Evolutionary conservation across 2,888 invertebrate species (phyloP).

Genomic region (Metalampra italica): DNA sequence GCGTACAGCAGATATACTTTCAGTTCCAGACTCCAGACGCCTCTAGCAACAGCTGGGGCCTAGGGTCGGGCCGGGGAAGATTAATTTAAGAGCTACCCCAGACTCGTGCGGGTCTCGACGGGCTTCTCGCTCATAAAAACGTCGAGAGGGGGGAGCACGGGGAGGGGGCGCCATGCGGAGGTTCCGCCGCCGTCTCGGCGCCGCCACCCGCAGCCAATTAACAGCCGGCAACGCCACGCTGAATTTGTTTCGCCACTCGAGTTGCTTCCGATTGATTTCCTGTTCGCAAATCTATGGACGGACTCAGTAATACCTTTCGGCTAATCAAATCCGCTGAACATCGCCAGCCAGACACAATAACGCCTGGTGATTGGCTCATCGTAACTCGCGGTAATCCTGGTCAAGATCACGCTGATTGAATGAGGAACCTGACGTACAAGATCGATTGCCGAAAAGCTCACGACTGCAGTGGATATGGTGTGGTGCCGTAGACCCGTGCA

Average conservation of each 20-base stretch:
- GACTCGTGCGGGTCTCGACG: conserved; percentile 60
- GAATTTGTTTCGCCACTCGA: conserved; percentile 72
- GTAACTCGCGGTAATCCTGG: neutral
- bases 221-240: conserved; percentile 70
- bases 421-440: neutral
- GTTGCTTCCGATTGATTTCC: conserved; percentile 76
- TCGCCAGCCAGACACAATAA: neutral
- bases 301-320: conserved; percentile 26
- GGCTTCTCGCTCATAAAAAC: conserved; percentile 71
- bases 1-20: neutral
- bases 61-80: conserved; percentile 44
- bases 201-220: conserved; percentile 78
- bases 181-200: conserved; percentile 78
- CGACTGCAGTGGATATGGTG: conserved; percentile 52
- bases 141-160: conserved; percentile 57
- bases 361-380: too few relatives aligned
- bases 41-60: conserved; percentile 43
- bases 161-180: conserved; percentile 73
- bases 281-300: conserved; percentile 43
- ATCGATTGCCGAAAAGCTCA: neutral
- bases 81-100: conserved; percentile 65
- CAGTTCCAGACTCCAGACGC: conserved; percentile 15
- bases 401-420: neutral
- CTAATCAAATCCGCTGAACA: conserved; percentile 14
- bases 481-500: conserved; percentile 63